These are phyloP conservation scores for Lymantria dispar DNA, from an alignment of 2,888 invertebrate genomes.

Conservation along the genomic window DNA sequence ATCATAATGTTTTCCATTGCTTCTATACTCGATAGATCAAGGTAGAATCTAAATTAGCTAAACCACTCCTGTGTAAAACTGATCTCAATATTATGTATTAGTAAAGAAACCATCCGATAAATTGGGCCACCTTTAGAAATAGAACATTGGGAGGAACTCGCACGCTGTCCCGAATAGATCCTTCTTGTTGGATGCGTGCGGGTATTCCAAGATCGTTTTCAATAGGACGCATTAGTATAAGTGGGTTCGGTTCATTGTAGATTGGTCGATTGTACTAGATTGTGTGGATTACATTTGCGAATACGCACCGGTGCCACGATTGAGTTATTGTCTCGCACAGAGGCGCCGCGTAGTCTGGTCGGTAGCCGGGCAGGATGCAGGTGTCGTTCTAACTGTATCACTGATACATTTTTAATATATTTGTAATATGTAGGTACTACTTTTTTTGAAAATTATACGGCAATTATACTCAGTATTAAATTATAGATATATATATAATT, in stretches of 20 bases:
- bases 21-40: too few relatives aligned
- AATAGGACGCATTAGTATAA: slow-evolving; percentile 64
- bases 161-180: slow-evolving; percentile 46
- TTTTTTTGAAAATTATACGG: too few relatives aligned
- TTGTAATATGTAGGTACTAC: too few relatives aligned
- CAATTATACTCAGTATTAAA: too few relatives aligned
- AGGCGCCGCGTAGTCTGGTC: slow-evolving; percentile 29
- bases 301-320: slow-evolving; percentile 42
- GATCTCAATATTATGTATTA: neutral
- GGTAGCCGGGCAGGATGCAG: slow-evolving; percentile 40
- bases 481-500: too few relatives aligned
- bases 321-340: slow-evolving; percentile 62
- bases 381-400: slow-evolving; percentile 39
- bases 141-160: slow-evolving; percentile 16
- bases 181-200: slow-evolving; percentile 44
- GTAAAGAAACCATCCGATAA: slow-evolving; percentile 6
- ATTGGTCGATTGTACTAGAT: slow-evolving; percentile 56
- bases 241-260: slow-evolving; percentile 49
- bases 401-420: slow-evolving; percentile 27
- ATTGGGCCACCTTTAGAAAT: slow-evolving; percentile 9
- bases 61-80: slow-evolving; percentile 3
- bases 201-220: slow-evolving; percentile 49
- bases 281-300: slow-evolving; percentile 55
- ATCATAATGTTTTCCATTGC: too few relatives aligned
- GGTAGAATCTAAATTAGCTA: too few relatives aligned